A percentile compares a stretch with the other conserved stretches of the same genome.
Conservation (phyloP, 2,888 invertebrate genomes). For the Gisinianus flammeolus region DNA sequence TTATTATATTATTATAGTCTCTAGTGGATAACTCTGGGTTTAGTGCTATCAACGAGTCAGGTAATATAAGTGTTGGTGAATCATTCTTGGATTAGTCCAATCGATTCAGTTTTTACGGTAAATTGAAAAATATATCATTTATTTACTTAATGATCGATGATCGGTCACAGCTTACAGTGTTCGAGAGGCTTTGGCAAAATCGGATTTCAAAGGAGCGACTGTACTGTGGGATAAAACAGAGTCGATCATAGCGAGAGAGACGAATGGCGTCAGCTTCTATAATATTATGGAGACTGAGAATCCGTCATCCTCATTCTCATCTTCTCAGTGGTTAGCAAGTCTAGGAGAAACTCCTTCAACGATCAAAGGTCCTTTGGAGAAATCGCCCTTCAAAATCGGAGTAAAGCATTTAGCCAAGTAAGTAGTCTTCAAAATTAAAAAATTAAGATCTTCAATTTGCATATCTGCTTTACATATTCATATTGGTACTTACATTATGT, state of each 20-base stretch:
- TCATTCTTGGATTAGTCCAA: too few relatives aligned
- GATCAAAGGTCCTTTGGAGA: not conserved
- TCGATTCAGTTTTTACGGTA: too few relatives aligned
- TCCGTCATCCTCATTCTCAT: not conserved
- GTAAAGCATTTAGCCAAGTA: not conserved
- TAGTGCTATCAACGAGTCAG: constrained; percentile 66
- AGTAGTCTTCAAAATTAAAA: too few relatives aligned
- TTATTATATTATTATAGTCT: too few relatives aligned
- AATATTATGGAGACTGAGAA: constrained; percentile 70
- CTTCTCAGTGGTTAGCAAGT: not conserved
- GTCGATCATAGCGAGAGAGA: constrained; percentile 67
- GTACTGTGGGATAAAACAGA: constrained; percentile 72
- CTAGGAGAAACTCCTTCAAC: not conserved
- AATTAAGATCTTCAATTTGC: too few relatives aligned
- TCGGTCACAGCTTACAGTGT: constrained; percentile 70
- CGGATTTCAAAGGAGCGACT: constrained; percentile 69
- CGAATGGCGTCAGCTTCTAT: constrained; percentile 77
- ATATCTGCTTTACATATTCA: too few relatives aligned
- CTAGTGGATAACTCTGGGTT: constrained; percentile 74
- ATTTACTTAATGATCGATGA: too few relatives aligned
- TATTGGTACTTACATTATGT: constrained; percentile 43
- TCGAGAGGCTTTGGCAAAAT: constrained; percentile 67
- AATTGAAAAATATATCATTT: too few relatives aligned
- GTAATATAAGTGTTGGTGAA: too few relatives aligned
- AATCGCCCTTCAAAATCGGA: not conserved